Percentiles rank a stretch among this genome's conserved stretches.
Evolutionary conservation across 2,888 invertebrate genomes (phyloP).

Genomic region (Argyra leucocephala): DNA sequence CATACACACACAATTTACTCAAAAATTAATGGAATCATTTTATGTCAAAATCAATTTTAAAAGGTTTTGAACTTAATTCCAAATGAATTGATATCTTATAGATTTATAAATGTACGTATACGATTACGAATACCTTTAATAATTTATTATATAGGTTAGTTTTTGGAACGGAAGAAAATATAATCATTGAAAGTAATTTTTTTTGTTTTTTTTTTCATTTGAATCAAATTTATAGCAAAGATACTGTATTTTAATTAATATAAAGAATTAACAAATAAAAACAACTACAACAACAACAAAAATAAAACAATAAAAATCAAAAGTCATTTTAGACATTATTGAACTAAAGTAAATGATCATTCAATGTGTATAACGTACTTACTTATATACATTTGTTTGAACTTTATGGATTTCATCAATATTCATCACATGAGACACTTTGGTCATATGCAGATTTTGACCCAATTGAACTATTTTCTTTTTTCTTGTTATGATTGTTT

Average conservation of each 20-base stretch:
- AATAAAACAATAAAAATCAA: neutral
- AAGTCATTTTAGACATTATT: neutral
- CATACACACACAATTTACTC: too few relatives aligned
- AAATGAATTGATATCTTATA: neutral
- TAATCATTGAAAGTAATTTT: constrained; percentile 1
- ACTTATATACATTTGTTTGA: too few relatives aligned
- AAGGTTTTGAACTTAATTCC: constrained; percentile 2
- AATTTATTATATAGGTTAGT: neutral
- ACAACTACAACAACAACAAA: neutral
- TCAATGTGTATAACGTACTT: neutral
- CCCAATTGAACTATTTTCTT: constrained; percentile 10
- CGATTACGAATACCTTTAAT: neutral
- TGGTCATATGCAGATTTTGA: constrained; percentile 11
- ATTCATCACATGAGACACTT: constrained; percentile 4
- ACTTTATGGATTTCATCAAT: constrained; percentile 10
- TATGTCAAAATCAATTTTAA: neutral
- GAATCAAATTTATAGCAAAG: too few relatives aligned
- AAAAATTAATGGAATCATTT: too few relatives aligned
- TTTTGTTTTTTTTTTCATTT: neutral
- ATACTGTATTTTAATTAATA: too few relatives aligned
- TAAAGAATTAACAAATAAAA: neutral
- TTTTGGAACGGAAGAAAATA: neutral
- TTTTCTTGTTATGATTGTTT: neutral
- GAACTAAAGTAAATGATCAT: constrained; percentile 1
- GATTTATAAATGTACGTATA: neutral